These are phyloP conservation scores for Herpailurus yagouaroundi DNA, from an alignment of 2,113 vertebrate species.

Conservation along the genomic window DNA sequence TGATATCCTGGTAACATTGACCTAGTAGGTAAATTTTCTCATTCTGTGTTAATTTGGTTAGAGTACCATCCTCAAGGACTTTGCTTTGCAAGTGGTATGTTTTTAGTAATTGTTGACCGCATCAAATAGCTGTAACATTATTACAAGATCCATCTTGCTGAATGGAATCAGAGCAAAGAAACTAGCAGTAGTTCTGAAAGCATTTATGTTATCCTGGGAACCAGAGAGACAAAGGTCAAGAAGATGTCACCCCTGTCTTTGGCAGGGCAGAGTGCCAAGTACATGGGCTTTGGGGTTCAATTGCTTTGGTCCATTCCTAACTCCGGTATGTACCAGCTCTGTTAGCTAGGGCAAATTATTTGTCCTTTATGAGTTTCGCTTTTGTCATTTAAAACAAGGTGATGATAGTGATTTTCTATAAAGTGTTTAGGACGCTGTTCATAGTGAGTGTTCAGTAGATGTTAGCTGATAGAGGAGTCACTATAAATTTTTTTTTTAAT, in stretches of 20 bases:
- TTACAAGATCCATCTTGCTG: neutral
- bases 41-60: constrained; percentile 6
- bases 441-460: neutral
- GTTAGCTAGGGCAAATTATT: neutral
- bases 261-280: neutral
- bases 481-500: neutral
- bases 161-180: neutral
- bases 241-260: neutral
- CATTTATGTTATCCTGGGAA: neutral
- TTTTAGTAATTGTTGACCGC: constrained; percentile 7
- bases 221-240: neutral
- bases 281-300: neutral
- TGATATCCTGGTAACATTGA: neutral
- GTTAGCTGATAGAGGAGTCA: neutral
- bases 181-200: neutral
- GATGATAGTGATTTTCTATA: neutral
- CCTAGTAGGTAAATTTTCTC: neutral
- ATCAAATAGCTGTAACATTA: neutral
- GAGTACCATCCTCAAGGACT: neutral
- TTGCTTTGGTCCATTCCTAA: neutral
- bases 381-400: neutral
- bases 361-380: neutral
- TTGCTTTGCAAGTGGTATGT: neutral
- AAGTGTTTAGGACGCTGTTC: neutral
- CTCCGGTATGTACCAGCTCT: neutral